Conservation (phyloP, 2,888 invertebrate species). For the Drosophila vallismaia region DNA sequence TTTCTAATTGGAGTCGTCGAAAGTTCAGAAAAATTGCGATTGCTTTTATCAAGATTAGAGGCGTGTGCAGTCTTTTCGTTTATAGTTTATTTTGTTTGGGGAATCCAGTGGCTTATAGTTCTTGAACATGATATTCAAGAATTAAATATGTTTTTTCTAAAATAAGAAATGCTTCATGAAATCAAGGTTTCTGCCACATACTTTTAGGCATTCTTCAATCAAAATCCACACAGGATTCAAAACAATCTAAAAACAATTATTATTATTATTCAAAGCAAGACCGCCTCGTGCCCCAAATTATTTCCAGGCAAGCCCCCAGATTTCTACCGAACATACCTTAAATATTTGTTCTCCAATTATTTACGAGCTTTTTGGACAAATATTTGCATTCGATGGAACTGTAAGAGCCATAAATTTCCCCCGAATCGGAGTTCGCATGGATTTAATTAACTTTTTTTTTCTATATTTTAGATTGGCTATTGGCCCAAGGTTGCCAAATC, state of each 20-base stretch:
- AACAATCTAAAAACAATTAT: background rate
- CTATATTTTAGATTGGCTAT: slow-evolving; percentile 14
- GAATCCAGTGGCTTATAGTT: background rate
- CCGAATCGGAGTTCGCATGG: slow-evolving; percentile 55
- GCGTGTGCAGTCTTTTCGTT: background rate
- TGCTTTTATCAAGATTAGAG: slow-evolving; percentile 15
- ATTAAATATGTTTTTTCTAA: background rate
- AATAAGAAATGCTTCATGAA: background rate
- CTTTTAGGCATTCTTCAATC: slow-evolving; percentile 19
- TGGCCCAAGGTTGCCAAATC: slow-evolving; percentile 48
- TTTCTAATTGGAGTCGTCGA: slow-evolving; percentile 22
- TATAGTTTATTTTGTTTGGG: background rate
- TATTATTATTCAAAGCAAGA: slow-evolving; percentile 5
- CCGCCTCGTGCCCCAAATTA: slow-evolving; percentile 17
- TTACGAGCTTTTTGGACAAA: slow-evolving; percentile 45
- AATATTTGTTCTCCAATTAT: slow-evolving; percentile 41
- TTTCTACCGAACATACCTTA: background rate
- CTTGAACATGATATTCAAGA: background rate
- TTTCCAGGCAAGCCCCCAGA: slow-evolving; percentile 10
- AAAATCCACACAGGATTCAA: slow-evolving; percentile 6
- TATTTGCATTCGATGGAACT: slow-evolving; percentile 59
- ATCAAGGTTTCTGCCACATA: background rate
- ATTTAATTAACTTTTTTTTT: slow-evolving; percentile 54
- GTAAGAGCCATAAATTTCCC: slow-evolving; percentile 64
- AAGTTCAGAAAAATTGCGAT: slow-evolving; percentile 21